Evolutionary conservation across 30 jellyfish, hydroid and myxozoan species (phyloP).

Genomic region (Calvadosia cruxmelitensis): DNA sequence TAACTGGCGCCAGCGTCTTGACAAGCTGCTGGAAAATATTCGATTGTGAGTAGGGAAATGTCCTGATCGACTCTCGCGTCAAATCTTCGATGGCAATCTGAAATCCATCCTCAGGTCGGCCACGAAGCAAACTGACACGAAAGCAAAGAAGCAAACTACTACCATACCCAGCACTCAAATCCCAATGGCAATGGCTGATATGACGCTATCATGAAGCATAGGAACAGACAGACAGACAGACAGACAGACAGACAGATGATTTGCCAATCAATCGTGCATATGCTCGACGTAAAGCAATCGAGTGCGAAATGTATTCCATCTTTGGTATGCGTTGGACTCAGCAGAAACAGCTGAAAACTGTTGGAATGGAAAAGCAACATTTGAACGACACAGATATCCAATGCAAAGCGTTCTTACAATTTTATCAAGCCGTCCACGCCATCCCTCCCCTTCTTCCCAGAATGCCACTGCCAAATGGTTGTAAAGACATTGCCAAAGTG

Average conservation of each 20-base stretch:
- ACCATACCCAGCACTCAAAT: no score
- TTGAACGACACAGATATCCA: neutral
- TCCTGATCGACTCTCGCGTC: slow-evolving; percentile 59
- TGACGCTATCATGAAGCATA: no score
- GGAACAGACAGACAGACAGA: no score
- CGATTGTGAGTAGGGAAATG: slow-evolving; percentile 71
- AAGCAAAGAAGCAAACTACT: no score
- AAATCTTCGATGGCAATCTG: slow-evolving; percentile 41
- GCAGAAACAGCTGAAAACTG: neutral
- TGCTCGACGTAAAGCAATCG: no score
- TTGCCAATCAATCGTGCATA: no score
- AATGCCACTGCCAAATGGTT: slow-evolving; percentile 33
- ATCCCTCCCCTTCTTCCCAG: slow-evolving; percentile 29
- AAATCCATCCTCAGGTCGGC: slow-evolving; percentile 71
- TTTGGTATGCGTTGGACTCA: no score
- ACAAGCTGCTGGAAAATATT: slow-evolving; percentile 59
- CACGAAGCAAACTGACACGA: slow-evolving; percentile 36
- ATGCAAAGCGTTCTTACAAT: slow-evolving; percentile 21
- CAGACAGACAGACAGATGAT: no score
- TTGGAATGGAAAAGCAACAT: neutral
- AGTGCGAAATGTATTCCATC: no score
- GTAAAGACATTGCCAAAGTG: slow-evolving; percentile 20
- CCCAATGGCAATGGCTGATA: no score
- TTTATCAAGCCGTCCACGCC: slow-evolving; percentile 45
- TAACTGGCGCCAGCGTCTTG: slow-evolving; percentile 39